Conservation (phyloP, 2,113 vertebrate species). For the Struthio camelus region DNA sequence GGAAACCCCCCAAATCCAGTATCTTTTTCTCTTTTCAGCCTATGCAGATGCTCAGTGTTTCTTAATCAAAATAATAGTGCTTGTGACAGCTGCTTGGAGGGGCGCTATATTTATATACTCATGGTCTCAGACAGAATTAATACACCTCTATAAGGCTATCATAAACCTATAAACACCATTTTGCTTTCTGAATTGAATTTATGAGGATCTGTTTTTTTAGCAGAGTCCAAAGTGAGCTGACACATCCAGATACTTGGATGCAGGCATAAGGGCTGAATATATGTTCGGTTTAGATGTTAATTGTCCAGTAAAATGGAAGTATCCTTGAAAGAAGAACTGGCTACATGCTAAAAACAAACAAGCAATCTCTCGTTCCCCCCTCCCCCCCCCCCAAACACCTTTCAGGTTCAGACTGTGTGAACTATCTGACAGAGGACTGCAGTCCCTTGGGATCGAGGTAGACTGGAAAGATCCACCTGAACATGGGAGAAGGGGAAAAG, state of each 20-base stretch:
- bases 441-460: not conserved
- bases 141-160: not conserved
- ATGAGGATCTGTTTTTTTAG: not conserved
- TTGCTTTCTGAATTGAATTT: not conserved
- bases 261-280: not conserved
- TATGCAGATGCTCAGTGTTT: not conserved
- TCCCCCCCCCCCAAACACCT: not conserved
- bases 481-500: not conserved
- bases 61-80: not conserved
- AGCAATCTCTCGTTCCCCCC: rapidly evolving
- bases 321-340: not conserved
- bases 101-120: not conserved
- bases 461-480: not conserved
- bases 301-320: not conserved
- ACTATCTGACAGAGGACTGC: not conserved
- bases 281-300: not conserved
- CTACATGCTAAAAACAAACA: not conserved
- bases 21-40: not conserved
- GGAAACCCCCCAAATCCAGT: not conserved
- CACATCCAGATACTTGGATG: not conserved
- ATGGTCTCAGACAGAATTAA: not conserved
- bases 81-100: not conserved
- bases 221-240: not conserved
- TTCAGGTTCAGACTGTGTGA: not conserved
- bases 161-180: not conserved